phyloP scores from a whole-genome alignment of 2,797 vertebrate species.

The Etheostoma nigrum region DNA sequence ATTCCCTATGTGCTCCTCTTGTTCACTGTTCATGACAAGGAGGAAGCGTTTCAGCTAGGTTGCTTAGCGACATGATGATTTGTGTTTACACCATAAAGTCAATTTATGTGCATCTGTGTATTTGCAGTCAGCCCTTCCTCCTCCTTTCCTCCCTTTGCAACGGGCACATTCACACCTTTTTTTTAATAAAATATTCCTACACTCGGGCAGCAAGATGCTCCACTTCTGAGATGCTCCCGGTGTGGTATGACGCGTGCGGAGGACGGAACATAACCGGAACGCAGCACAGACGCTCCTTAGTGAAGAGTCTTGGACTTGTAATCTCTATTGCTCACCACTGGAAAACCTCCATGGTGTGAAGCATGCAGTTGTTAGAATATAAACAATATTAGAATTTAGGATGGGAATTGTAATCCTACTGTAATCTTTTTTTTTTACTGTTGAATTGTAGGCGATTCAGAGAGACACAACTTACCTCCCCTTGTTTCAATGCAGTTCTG shows the following conservation, averaged over 20 bases:
- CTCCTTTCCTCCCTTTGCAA: background rate
- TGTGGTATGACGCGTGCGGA: too few relatives aligned
- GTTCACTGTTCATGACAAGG: slow-evolving; percentile 22
- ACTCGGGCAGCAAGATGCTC: too few relatives aligned
- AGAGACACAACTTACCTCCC: background rate
- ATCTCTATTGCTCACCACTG: background rate
- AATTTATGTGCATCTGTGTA: slow-evolving; percentile 6
- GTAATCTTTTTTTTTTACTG: background rate
- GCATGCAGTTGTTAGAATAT: too few relatives aligned
- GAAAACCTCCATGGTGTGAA: background rate
- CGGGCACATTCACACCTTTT: too few relatives aligned
- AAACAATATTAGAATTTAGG: background rate
- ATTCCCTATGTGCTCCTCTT: slow-evolving; percentile 13
- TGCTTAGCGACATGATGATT: slow-evolving; percentile 65
- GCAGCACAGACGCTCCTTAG: too few relatives aligned
- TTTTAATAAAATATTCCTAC: too few relatives aligned
- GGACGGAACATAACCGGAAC: too few relatives aligned
- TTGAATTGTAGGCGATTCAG: background rate
- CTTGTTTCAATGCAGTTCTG: background rate
- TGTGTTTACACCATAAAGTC: slow-evolving; percentile 63
- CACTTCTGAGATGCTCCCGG: too few relatives aligned
- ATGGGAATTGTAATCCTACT: background rate
- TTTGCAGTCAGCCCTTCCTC: slow-evolving; percentile 36
- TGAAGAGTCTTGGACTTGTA: background rate
- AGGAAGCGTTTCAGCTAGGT: slow-evolving; percentile 44